Evolutionary conservation across 2,113 vertebrate genomes (phyloP).

Genomic region (Hippocampus mohnikei): DNA sequence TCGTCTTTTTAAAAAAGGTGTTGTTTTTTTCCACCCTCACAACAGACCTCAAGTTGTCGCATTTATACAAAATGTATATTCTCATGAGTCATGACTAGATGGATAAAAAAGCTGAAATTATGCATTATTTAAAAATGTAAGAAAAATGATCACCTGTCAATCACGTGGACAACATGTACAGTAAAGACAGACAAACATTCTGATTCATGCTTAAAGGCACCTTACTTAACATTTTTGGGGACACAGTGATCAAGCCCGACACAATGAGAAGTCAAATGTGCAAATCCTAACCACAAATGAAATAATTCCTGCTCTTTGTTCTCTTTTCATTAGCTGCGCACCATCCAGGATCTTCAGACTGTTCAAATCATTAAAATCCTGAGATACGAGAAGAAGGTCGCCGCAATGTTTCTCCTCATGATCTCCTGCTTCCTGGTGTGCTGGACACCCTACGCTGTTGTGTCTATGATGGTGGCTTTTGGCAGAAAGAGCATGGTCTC

Average conservation of each 20-base stretch:
- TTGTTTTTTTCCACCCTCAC: too few species aligned
- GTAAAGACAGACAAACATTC: not conserved
- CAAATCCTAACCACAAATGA: not conserved
- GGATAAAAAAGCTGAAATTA: too few species aligned
- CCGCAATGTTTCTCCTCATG: conserved; percentile 88
- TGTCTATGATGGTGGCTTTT: conserved; percentile 83
- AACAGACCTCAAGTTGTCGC: too few species aligned
- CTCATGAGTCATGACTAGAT: too few species aligned
- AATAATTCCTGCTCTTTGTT: not conserved
- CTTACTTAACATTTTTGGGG: not conserved
- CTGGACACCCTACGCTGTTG: conserved; percentile 86
- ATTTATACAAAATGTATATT: too few species aligned
- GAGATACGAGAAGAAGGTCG: conserved; percentile 87
- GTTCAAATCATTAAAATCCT: conserved; percentile 85
- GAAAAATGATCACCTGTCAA: not conserved
- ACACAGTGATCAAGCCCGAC: not conserved
- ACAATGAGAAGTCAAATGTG: not conserved
- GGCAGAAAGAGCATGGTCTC: conserved; percentile 79
- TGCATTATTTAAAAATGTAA: too few species aligned
- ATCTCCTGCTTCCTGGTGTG: conserved; percentile 83
- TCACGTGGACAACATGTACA: not conserved
- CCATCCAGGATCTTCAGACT: conserved; percentile 86
- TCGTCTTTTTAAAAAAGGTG: too few species aligned
- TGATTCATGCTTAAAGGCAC: not conserved
- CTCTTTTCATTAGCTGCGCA: conserved; percentile 73